Evolutionary conservation across 1,140 invertebrate species (phyloP), one percentile per base, ranked within the genome.

Genomic region (Caenorhabditis elegans): DNA sequence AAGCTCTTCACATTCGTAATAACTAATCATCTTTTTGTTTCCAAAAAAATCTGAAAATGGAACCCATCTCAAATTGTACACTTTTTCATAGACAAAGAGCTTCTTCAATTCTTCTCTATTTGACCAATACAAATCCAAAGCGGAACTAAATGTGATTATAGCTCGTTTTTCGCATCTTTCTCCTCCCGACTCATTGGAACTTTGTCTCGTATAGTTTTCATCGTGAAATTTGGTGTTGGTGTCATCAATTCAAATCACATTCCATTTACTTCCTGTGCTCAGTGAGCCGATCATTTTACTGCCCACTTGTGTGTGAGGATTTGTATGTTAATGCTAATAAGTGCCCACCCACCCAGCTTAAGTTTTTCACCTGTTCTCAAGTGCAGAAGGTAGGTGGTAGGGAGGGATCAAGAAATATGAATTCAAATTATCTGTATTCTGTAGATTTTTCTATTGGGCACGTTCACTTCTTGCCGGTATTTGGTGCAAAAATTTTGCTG

Each of bases 61-160:
- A 70, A 70, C 60, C 19, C 60, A 70, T 70, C 60, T 60, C 53
- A 34, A 70, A 39, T 43, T 70, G 60, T 70, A 70, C 60, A 60
- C n/a, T 53, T 26, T 17, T 53, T 3, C 19, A 22, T 17, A 43
- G n/a, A 39, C 60, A 39, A 39, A 39, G 60, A 36, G n/a, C n/a
- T n/a, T n/a, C n/a, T n/a, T n/a, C n/a, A n/a, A n/a, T 60, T 34
- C 39, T 15, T 8, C 34, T 34, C 53, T 28, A 22, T 70, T 36
- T 39, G 1, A 39, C 60, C 19, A 31, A 70, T 22, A 19, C 13
- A 22, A 34, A 15, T 31, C 53, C 53, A 11, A 70, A 39, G 34
- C 60, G 60, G 60, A 70, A 70, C 60, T 70, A 70, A 70, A 70
- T 70, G 60, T 39, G 60, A 70, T 70, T 70, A 70, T 70, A 34